These are phyloP conservation scores for Lophura nycthemera DNA, from an alignment of 2,113 vertebrate genomes.

Conservation along the genomic window DNA sequence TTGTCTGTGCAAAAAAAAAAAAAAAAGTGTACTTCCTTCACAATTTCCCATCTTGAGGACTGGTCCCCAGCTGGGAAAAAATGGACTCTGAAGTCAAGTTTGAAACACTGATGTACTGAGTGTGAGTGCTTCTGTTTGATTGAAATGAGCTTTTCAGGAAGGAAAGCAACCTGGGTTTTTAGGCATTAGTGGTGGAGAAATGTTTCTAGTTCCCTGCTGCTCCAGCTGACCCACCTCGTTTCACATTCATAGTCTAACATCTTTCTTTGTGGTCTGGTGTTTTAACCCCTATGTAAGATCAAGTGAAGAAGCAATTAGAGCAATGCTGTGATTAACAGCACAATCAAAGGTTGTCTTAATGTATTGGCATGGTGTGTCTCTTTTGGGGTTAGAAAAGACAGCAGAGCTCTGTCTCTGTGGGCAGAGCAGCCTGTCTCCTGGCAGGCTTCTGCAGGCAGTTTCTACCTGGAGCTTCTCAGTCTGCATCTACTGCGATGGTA, in stretches of 20 bases:
- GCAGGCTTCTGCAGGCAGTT: not conserved
- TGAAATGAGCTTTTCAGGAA: not conserved
- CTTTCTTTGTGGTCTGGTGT: not conserved
- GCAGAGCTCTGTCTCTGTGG: fast-evolving
- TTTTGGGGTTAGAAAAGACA: not conserved
- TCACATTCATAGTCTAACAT: not conserved
- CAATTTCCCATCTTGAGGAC: not conserved
- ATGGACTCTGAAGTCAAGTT: not conserved
- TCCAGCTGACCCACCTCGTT: not conserved
- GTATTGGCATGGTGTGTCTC: fast-evolving
- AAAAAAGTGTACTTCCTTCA: not conserved
- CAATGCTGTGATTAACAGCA: not conserved
- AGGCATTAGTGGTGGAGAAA: not conserved
- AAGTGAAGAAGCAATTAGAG: not conserved
- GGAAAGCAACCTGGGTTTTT: not conserved
- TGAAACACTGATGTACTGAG: not conserved
- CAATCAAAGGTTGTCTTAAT: not conserved
- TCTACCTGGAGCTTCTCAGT: not conserved
- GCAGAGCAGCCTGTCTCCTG: not conserved
- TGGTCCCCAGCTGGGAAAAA: not conserved
- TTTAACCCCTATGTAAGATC: not conserved
- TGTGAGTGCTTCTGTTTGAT: not conserved
- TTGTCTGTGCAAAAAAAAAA: not conserved
- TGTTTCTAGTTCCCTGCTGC: not conserved
- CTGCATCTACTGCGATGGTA: not conserved